phyloP scores from a whole-genome alignment of 2,888 invertebrate species.

The Leptinotarsa tumamoca region DNA sequence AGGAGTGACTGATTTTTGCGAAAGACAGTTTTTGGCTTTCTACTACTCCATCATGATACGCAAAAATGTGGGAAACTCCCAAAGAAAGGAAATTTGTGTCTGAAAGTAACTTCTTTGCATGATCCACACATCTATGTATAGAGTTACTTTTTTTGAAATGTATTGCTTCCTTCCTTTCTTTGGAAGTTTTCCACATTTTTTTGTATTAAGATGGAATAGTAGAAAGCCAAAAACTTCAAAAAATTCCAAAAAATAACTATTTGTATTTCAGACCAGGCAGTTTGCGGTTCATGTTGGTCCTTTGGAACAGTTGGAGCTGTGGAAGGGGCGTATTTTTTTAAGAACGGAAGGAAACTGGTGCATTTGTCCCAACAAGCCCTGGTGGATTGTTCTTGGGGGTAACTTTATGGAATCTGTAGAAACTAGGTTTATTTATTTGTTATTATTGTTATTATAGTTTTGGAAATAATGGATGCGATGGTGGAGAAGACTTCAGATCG shows the following conservation, averaged over 20 bases:
- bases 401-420: conserved; percentile 44
- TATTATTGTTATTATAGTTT: conserved; percentile 66
- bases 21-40: too few relatives aligned
- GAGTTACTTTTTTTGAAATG: too few relatives aligned
- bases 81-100: too few relatives aligned
- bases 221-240: too few relatives aligned
- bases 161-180: too few relatives aligned
- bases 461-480: conserved; percentile 97
- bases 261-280: conserved; percentile 83
- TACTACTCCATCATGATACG: too few relatives aligned
- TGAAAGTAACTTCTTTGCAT: too few relatives aligned
- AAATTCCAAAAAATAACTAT: not conserved
- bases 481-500: conserved; percentile 93
- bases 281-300: conserved; percentile 98
- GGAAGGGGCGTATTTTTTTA: conserved; percentile 91
- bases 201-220: too few relatives aligned
- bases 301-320: conserved; percentile 94
- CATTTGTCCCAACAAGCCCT: conserved; percentile 93
- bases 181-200: too few relatives aligned
- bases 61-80: too few relatives aligned
- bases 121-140: too few relatives aligned
- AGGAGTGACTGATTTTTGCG: too few relatives aligned
- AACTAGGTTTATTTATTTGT: not conserved
- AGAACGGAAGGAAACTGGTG: conserved; percentile 82
- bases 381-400: conserved; percentile 96